These are phyloP conservation scores for Mandrillus leucophaeus DNA, from an alignment of 2,113 vertebrate genomes.

Conservation along the genomic window DNA sequence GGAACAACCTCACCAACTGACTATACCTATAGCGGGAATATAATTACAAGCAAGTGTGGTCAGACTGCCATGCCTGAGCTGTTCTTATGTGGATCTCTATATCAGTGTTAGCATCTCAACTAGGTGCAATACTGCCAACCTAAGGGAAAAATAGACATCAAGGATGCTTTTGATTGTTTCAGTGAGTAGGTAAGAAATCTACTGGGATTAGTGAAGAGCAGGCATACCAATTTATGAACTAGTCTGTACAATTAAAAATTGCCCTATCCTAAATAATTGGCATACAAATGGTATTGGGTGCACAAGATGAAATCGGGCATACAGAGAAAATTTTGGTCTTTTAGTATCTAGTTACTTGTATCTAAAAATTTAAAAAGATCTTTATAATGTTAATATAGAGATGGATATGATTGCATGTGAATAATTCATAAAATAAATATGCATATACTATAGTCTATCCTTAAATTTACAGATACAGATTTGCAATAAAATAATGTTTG, in stretches of 20 bases:
- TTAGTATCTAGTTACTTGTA: background rate
- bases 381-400: background rate
- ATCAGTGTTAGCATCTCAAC: background rate
- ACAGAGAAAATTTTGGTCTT: background rate
- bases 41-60: background rate
- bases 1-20: no score
- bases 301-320: background rate
- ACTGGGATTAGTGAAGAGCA: background rate
- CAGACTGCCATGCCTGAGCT: background rate
- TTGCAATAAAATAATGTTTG: background rate
- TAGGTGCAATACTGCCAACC: background rate
- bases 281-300: accelerated
- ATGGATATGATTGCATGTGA: background rate
- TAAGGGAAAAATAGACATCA: accelerated
- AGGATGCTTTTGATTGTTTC: accelerated
- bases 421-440: background rate
- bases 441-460: background rate
- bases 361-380: background rate
- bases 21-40: background rate
- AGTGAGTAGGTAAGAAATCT: background rate
- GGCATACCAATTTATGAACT: background rate
- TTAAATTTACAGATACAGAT: background rate
- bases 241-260: background rate
- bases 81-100: background rate
- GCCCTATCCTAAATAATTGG: background rate